These are phyloP conservation scores for Anisognathus igniventris DNA, from an alignment of 2,797 vertebrate genomes.

Conservation along the genomic window DNA sequence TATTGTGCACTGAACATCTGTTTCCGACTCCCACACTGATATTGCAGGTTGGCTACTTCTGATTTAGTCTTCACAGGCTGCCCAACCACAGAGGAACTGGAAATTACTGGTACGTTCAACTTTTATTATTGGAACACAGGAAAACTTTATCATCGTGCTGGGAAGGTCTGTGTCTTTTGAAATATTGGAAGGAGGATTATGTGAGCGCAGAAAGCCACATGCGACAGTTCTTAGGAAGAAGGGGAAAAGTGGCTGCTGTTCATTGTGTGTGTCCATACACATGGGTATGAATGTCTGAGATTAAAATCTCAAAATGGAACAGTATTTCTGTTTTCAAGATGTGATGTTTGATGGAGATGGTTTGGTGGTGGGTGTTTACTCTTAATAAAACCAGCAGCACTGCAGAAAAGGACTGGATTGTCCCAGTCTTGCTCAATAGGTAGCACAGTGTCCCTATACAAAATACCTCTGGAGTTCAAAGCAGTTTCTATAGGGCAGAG, in stretches of 20 bases:
- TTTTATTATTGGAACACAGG: constrained; percentile 81
- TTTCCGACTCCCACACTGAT: constrained; percentile 79
- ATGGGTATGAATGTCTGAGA: background rate
- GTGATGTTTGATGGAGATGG: background rate
- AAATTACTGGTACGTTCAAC: constrained; percentile 71
- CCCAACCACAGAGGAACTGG: constrained; percentile 75
- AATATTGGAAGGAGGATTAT: constrained; percentile 64
- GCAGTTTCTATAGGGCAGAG: background rate
- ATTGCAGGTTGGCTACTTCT: constrained; percentile 54
- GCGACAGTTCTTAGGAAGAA: constrained; percentile 18
- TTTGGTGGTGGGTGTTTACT: background rate
- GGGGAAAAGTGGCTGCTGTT: constrained; percentile 11
- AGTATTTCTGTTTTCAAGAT: background rate
- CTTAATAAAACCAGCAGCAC: background rate
- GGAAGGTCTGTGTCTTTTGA: constrained; percentile 75
- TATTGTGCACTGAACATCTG: constrained; percentile 79
- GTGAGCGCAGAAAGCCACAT: constrained; percentile 49
- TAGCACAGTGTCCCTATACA: background rate
- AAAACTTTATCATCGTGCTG: constrained; percentile 77
- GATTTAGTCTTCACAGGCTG: constrained; percentile 67
- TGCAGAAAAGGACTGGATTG: background rate
- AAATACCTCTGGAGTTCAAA: background rate
- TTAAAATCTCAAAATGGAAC: constrained; percentile 6
- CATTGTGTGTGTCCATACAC: background rate
- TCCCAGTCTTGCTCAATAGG: background rate